Percentiles rank a stretch among this genome's conserved stretches.
Conservation (phyloP, 2,797 vertebrate genomes). For the Pangasius djambal region DNA sequence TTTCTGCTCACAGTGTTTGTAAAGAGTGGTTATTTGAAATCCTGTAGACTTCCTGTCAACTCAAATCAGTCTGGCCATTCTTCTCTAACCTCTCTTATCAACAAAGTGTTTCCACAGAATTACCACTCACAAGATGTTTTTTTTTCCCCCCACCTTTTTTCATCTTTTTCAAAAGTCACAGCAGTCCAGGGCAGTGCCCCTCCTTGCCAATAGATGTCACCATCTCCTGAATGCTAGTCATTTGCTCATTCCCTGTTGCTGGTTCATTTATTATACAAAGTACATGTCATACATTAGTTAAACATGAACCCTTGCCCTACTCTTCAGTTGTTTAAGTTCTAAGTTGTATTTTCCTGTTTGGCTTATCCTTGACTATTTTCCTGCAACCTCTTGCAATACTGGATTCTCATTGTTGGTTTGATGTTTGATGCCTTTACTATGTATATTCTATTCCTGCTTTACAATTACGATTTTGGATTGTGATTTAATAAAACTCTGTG, state of each 20-base stretch:
- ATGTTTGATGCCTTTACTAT: neutral
- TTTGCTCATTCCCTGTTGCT: neutral
- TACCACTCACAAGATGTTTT: neutral
- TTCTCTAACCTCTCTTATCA: neutral
- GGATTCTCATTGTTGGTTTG: neutral
- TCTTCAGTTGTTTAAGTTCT: neutral
- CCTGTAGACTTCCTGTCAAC: neutral
- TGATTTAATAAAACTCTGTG: neutral
- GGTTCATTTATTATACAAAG: neutral
- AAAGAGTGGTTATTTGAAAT: neutral
- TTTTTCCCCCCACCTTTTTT: neutral
- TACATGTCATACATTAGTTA: neutral
- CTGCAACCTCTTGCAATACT: neutral
- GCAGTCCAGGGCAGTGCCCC: neutral
- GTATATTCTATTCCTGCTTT: neutral
- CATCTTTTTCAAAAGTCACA: neutral
- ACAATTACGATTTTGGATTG: neutral
- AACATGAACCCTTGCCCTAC: neutral
- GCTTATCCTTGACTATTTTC: neutral
- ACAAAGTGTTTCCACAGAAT: neutral
- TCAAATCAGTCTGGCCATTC: neutral
- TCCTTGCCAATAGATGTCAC: neutral
- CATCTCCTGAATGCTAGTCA: neutral
- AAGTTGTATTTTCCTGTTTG: neutral
- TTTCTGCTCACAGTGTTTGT: neutral